phyloP scores from a whole-genome alignment of 1,140 invertebrate genomes.

The Plodia interpunctella region DNA sequence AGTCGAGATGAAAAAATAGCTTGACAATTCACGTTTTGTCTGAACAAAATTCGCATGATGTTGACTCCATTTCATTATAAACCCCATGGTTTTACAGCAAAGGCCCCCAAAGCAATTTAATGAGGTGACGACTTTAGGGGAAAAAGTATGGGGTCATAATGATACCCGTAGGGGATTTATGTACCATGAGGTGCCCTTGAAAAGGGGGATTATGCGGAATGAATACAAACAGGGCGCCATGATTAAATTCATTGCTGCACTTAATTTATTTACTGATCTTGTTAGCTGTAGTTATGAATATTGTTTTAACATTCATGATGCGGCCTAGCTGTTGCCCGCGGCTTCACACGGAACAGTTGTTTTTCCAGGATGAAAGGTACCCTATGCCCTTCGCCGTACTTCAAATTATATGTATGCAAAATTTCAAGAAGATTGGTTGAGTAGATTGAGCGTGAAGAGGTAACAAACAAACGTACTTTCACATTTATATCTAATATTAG shows the following conservation, averaged over 20 bases:
- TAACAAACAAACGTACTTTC: too few relatives aligned
- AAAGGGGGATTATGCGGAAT: conserved; percentile 7
- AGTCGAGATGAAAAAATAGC: too few relatives aligned
- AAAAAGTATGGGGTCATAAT: conserved; percentile 15
- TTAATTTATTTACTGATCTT: background rate
- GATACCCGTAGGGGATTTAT: conserved; percentile 15
- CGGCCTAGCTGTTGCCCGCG: too few relatives aligned
- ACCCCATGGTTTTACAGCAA: background rate
- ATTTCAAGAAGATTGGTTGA: too few relatives aligned
- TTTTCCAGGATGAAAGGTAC: too few relatives aligned
- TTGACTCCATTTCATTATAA: background rate
- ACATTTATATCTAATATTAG: too few relatives aligned
- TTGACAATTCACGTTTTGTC: too few relatives aligned
- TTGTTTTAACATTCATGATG: background rate
- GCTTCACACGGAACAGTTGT: too few relatives aligned
- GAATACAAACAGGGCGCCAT: conserved; percentile 5
- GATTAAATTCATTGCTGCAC: background rate
- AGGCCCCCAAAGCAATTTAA: conserved; percentile 6
- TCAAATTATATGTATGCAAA: too few relatives aligned
- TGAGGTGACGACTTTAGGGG: conserved; percentile 8
- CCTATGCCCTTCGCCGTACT: too few relatives aligned
- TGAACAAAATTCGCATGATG: too few relatives aligned
- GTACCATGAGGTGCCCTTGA: conserved; percentile 11
- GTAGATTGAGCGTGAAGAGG: too few relatives aligned
- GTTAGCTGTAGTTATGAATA: background rate